Evolutionary conservation across 1,140 invertebrate species (phyloP), one percentile per base, ranked within the genome.

Genomic region (Philotrypesis tridentata): DNA sequence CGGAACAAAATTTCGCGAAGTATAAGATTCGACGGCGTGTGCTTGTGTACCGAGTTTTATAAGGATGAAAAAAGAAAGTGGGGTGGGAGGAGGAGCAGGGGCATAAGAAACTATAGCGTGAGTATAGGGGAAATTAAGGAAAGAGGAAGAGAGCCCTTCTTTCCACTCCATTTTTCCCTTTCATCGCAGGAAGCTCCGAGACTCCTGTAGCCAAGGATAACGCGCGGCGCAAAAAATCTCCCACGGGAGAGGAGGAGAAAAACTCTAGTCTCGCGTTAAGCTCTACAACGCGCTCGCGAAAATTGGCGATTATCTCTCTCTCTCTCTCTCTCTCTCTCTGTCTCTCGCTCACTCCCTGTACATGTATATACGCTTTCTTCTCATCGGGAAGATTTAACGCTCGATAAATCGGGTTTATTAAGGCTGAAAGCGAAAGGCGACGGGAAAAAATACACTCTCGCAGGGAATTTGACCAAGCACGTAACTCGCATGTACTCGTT

Each of bases 361-460:
- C n/a, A n/a, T n/a, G n/a, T n/a, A n/a, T n/a, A n/a, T n/a, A n/a
- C n/a, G n/a, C n/a, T n/a, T n/a, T n/a, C n/a, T n/a, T n/a, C 63
- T 68, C 40, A 68, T 60, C 55, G 48, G 11, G 21, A 37, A 17
- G 37, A 61, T 40, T 81, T 80, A 80, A 80, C 40, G 71, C 40
- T 67, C 37, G 40, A 81, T 75, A 75, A 81, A 81, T 48, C 63
- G 43, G 48, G 65, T 60, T 81, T 75, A 70, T 81, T 73, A 80
- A 55, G 25, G 27, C 40, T 27, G 63, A 37, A 70, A 70, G 25
- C 5, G 25, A 37, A 37, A n/a, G n/a, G n/a, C n/a, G 33, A 3
- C 9, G 33, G 4, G 33, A 37, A 37, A 37, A 37, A 37, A 37
- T 37, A 37, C 33, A 37, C 33, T 37, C 9, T 9, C 9, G 4